These are phyloP conservation scores for Charadrius vociferus DNA, from an alignment of 2,113 vertebrate species.

Conservation along the genomic window DNA sequence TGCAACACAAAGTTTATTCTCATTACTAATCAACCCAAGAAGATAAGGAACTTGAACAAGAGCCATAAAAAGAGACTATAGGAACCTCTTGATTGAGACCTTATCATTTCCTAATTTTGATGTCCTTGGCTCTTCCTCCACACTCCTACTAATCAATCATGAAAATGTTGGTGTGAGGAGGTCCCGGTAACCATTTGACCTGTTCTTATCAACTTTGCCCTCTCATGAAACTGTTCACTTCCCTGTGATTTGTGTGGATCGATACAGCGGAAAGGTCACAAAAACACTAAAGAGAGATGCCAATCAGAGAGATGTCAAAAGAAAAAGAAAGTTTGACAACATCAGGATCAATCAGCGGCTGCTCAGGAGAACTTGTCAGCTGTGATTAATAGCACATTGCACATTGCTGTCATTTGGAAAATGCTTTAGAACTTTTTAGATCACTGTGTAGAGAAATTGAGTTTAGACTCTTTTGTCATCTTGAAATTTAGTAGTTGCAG, in stretches of 20 bases:
- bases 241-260: slow-evolving; percentile 25
- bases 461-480: not conserved
- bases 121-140: not conserved
- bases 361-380: slow-evolving; percentile 42
- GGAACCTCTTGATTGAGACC: not conserved
- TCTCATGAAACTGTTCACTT: not conserved
- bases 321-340: slow-evolving; percentile 68
- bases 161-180: not conserved
- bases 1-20: not conserved
- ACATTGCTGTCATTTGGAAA: slow-evolving; percentile 22
- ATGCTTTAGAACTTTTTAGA: not conserved
- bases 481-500: not conserved
- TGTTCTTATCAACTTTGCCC: slow-evolving; percentile 25
- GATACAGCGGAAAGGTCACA: slow-evolving; percentile 57
- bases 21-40: not conserved
- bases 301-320: slow-evolving; percentile 31
- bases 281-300: slow-evolving; percentile 34
- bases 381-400: slow-evolving; percentile 47
- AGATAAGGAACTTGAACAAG: not conserved
- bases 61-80: not conserved
- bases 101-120: not conserved
- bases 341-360: slow-evolving; percentile 49
- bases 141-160: slow-evolving; percentile 4
- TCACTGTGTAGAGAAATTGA: not conserved
- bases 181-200: not conserved